Percentiles rank a stretch among this genome's conserved stretches.
These are phyloP conservation scores for Brassicogethes aeneus DNA, from an alignment of 2,888 invertebrate genomes.

Conservation along the genomic window DNA sequence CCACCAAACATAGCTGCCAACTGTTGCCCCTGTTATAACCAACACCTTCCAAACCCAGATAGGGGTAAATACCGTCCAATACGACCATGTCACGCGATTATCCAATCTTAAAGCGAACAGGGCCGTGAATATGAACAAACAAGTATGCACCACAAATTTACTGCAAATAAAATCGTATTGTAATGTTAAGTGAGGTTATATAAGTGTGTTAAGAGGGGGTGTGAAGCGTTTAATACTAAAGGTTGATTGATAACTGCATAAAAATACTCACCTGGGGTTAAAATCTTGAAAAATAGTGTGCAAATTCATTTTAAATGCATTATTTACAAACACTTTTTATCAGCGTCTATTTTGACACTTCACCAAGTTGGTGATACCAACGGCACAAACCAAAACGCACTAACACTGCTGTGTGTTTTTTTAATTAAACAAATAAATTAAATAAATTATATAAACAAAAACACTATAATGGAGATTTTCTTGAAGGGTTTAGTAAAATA, in stretches of 20 bases:
- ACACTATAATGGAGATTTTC: no score
- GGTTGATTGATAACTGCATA: constrained; percentile 1
- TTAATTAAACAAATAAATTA: no score
- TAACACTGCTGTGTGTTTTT: no score
- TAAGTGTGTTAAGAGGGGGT: not conserved
- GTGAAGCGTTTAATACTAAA: constrained; percentile 8
- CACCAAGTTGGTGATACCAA: not conserved
- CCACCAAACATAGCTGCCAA: constrained; percentile 95
- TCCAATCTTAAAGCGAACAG: constrained; percentile 87
- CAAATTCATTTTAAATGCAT: constrained; percentile 60
- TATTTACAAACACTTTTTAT: constrained; percentile 15
- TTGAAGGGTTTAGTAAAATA: no score
- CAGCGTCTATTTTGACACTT: not conserved
- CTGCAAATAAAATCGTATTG: constrained; percentile 50
- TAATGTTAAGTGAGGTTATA: not conserved
- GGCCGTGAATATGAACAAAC: constrained; percentile 83
- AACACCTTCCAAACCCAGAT: constrained; percentile 96
- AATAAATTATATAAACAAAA: no score
- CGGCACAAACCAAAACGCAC: no score
- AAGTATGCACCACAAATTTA: constrained; percentile 94
- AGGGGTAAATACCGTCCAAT: constrained; percentile 93
- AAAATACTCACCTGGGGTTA: constrained; percentile 67
- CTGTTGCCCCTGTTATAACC: constrained; percentile 80
- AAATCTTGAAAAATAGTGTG: constrained; percentile 86
- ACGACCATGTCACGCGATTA: constrained; percentile 82